Conservation (phyloP, 2,888 invertebrate species). For the Chrysomela aeneicollis region DNA sequence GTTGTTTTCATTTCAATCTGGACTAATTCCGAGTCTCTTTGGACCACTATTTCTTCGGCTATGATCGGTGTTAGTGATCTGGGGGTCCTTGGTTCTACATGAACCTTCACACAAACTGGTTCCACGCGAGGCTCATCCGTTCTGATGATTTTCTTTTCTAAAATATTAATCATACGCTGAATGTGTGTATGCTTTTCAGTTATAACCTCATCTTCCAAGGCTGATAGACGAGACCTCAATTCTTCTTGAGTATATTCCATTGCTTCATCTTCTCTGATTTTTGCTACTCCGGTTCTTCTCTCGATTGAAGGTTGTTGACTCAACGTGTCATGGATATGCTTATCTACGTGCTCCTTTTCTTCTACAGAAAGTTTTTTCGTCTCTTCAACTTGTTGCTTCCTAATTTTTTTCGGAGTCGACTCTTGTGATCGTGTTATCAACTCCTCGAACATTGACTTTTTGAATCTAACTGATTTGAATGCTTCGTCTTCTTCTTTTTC, state of each 20-base stretch:
- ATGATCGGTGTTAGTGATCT: background rate
- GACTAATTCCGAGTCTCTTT: background rate
- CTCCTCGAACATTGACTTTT: constrained; percentile 57
- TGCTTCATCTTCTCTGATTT: constrained; percentile 18
- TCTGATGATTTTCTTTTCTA: background rate
- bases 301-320: constrained; percentile 13
- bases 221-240: constrained; percentile 41
- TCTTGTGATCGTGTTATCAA: constrained; percentile 57
- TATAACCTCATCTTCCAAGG: constrained; percentile 46
- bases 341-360: constrained; percentile 36
- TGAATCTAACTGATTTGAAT: constrained; percentile 55
- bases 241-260: constrained; percentile 45
- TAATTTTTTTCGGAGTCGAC: constrained; percentile 52
- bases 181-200: constrained; percentile 22
- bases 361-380: constrained; percentile 27
- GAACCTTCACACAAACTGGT: constrained; percentile 50
- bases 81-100: constrained; percentile 46
- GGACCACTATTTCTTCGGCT: background rate
- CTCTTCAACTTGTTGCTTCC: constrained; percentile 25
- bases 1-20: too few species aligned
- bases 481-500: constrained; percentile 37
- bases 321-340: constrained; percentile 34
- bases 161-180: background rate
- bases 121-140: constrained; percentile 43
- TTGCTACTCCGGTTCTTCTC: background rate